Percentiles rank a stretch among this genome's conserved stretches.
These are phyloP conservation scores for Turdus rufiventris DNA, from an alignment of 2,113 vertebrate species.

Conservation along the genomic window DNA sequence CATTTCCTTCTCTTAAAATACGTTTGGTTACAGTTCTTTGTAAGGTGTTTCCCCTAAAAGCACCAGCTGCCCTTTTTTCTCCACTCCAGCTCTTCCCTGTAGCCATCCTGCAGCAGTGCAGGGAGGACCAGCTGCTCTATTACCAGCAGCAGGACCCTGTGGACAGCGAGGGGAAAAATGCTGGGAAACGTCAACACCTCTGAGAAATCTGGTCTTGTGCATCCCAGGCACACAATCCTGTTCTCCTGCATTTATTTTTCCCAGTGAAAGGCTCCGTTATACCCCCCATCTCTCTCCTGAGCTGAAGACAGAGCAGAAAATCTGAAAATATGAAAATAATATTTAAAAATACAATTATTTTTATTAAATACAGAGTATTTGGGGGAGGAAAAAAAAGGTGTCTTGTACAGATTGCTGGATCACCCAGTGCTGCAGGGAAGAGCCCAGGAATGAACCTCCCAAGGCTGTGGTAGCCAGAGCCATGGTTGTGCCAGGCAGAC, in stretches of 20 bases:
- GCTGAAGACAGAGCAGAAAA: not conserved
- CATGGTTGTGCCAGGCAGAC: rapidly evolving
- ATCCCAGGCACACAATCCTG: not conserved
- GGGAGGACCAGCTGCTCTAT: not conserved
- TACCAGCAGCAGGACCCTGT: not conserved
- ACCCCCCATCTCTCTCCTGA: not conserved
- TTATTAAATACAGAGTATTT: not conserved
- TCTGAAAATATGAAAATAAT: not conserved
- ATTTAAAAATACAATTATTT: not conserved
- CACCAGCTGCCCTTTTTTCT: not conserved
- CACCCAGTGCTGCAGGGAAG: not conserved
- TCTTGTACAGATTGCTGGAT: not conserved
- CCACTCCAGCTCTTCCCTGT: not conserved
- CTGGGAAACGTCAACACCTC: not conserved
- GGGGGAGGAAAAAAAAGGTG: too few relatives aligned
- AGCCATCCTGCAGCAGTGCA: not conserved
- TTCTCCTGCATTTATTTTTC: not conserved
- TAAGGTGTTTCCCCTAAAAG: not conserved
- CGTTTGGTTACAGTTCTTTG: not conserved
- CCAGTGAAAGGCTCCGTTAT: not conserved
- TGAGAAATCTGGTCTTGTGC: not conserved
- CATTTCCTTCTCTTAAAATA: constrained; percentile 8
- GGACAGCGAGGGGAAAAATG: not conserved
- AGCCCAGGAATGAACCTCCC: not conserved
- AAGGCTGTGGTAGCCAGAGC: not conserved